Base-by-base conservation (phyloP, 2,888 invertebrate species). In the Chymomyza caudatula region DNA sequence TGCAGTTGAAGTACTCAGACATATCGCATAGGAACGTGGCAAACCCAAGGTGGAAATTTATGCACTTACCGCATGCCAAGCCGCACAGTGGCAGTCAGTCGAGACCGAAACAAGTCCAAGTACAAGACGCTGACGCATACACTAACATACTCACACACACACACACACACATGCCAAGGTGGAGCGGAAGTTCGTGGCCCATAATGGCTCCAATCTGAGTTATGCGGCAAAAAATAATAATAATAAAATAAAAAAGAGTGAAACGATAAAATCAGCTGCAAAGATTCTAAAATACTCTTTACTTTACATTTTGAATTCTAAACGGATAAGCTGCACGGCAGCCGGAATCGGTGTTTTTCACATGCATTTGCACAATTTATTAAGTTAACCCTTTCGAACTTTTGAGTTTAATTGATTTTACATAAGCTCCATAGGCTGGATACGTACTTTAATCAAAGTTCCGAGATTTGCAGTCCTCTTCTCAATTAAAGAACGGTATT, bases 141-240 rank as follows among this genome's bases (percentile, higher is more conserved):
- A 60, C 47, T 3, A 54, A 22, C 11, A 49, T 13, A 58, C 13
- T 17, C n/a, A 58, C 2, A 23, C 52, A 53, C 53, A 67, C 15
- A 56, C 25, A 52, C 29, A 68, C 20, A 56, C 53, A 61, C 56
- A 44, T 42, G 49, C 13, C 44, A 64, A 68, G 75, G 67, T 78
- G 56, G 43, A 53, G 51, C 78, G 81, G 81, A 86, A 81, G 85
- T 74, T 69, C 51, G 71, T 78, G 71, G 71, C 72, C 78, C 74
- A 76, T 81, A 76, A 82, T 86, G 81, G 76, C 74, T 84, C 71
- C 81, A 86, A 86, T 76, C 73, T 76, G 81, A 84, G 78, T 83
- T 85, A 83, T 82, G 84, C 76, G 80, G 86, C 70, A 85, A 68
- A 63, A 25, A 47, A 44, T 13, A 59, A 29, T 20, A 5, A 59